Evolutionary conservation across 2,113 vertebrate genomes (phyloP).

Genomic region (Pelvicachromis taeniatus): DNA sequence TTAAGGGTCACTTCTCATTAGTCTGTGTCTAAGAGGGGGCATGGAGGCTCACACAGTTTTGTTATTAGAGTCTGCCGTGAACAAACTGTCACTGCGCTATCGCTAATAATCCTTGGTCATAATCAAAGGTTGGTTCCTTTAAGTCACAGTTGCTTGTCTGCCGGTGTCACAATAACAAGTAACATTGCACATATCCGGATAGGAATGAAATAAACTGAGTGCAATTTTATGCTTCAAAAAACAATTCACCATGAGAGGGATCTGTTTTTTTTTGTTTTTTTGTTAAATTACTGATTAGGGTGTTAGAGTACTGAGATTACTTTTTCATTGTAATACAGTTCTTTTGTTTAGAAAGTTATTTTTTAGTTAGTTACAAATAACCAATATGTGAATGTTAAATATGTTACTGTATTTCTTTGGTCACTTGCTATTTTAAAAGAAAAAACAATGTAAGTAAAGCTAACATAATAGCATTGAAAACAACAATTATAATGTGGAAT

Average conservation of each 20-base stretch:
- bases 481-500: background rate
- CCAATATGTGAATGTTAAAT: background rate
- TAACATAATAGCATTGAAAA: background rate
- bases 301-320: background rate
- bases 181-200: background rate
- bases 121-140: conserved; percentile 31
- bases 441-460: background rate
- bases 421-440: background rate
- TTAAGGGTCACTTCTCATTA: conserved; percentile 64
- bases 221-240: background rate
- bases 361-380: background rate
- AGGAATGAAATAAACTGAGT: background rate
- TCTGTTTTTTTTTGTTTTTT: background rate
- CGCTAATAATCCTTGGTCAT: conserved; percentile 29
- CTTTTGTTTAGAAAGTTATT: background rate
- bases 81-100: background rate
- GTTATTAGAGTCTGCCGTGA: conserved; percentile 36
- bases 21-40: conserved; percentile 33
- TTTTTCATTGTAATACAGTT: background rate
- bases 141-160: background rate
- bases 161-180: background rate
- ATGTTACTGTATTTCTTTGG: background rate
- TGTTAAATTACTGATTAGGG: background rate
- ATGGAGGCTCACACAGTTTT: conserved; percentile 44
- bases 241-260: background rate